phyloP scores from a whole-genome alignment of 1,140 invertebrate species.

The Pemphigus obesinymphae region DNA sequence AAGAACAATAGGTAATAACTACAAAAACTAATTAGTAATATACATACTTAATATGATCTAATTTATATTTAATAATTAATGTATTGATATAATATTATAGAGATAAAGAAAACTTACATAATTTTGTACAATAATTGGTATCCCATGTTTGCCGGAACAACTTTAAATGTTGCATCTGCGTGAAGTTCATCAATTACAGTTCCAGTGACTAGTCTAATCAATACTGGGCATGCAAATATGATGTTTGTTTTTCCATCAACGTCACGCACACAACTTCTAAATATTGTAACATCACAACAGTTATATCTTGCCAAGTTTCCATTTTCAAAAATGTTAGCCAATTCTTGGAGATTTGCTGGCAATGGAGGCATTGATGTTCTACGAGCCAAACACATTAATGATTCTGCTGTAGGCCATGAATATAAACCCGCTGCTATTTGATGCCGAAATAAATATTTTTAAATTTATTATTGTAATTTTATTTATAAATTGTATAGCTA shows the following conservation, averaged over 20 bases:
- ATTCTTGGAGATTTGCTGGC: neutral
- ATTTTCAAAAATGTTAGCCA: neutral
- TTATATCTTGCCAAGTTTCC: neutral
- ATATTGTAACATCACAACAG: neutral
- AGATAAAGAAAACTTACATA: too few relatives aligned
- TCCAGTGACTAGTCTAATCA: too few relatives aligned
- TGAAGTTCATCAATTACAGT: neutral
- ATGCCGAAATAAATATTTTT: neutral
- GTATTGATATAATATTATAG: neutral
- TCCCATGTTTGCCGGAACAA: neutral
- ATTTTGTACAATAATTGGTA: neutral
- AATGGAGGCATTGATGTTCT: neutral
- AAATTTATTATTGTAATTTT: too few relatives aligned
- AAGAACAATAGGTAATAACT: too few relatives aligned
- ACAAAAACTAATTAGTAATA: too few relatives aligned
- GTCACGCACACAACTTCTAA: too few relatives aligned
- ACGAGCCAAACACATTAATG: neutral
- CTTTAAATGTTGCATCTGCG: too few relatives aligned
- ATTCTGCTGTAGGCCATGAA: too few relatives aligned
- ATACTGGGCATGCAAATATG: neutral
- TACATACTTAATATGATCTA: neutral
- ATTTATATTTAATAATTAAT: neutral
- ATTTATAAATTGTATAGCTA: neutral
- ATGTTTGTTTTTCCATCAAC: neutral
- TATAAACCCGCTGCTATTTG: neutral